A percentile compares a stretch with the other conserved stretches of the same genome.
These are phyloP conservation scores for Athene cunicularia DNA, from an alignment of 2,113 vertebrate species.

Conservation along the genomic window DNA sequence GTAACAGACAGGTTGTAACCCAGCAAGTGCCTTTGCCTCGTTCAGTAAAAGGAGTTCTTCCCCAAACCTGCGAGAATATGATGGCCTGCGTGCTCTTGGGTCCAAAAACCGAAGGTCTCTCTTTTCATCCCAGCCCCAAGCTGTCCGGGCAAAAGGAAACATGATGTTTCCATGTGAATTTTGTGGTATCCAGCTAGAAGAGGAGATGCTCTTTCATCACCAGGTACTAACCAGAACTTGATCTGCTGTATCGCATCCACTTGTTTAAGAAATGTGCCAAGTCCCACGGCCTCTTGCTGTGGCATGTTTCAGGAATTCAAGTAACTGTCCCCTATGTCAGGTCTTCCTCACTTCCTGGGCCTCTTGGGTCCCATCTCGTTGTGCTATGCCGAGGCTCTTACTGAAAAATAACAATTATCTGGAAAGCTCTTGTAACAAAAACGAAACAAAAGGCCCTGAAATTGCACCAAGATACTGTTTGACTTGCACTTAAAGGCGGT, in stretches of 20 bases:
- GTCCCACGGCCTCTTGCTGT: neutral
- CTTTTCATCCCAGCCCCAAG: conserved; percentile 73
- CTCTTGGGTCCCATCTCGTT: neutral
- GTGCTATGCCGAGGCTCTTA: neutral
- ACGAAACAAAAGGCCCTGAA: neutral
- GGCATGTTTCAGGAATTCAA: neutral
- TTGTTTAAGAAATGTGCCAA: neutral
- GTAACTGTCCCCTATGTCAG: neutral
- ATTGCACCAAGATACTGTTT: neutral
- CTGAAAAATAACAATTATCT: neutral
- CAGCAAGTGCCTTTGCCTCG: conserved; percentile 85
- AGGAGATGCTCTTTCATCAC: conserved; percentile 90
- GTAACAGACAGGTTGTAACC: conserved; percentile 90
- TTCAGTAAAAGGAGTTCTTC: conserved; percentile 83
- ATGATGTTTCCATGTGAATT: conserved; percentile 94
- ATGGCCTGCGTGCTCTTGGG: neutral
- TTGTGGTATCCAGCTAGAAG: conserved; percentile 90
- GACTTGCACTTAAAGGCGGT: neutral
- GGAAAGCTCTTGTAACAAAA: neutral
- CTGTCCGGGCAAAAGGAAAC: conserved; percentile 67
- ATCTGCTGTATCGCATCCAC: no score
- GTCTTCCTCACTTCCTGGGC: neutral
- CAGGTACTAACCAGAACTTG: conserved; percentile 79
- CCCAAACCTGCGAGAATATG: neutral
- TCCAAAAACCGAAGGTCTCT: conserved; percentile 15